phyloP scores from a whole-genome alignment of 1,140 invertebrate genomes.

The Plodia interpunctella region DNA sequence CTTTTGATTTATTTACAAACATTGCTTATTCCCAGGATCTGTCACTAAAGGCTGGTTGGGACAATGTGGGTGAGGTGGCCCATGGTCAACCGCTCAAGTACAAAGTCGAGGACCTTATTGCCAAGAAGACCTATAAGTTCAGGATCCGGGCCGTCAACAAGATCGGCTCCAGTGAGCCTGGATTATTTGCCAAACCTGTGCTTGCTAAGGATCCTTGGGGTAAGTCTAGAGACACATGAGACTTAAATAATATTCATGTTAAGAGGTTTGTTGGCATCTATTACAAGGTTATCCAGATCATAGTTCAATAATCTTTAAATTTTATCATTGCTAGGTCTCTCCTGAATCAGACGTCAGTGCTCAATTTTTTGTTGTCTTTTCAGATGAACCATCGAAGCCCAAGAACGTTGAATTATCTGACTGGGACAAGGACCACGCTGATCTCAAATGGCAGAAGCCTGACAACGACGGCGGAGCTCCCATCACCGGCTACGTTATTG shows the following conservation, averaged over 20 bases:
- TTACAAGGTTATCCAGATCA: no score
- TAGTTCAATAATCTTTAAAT: no score
- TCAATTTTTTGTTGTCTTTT: conserved; percentile 26
- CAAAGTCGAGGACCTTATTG: conserved; percentile 91
- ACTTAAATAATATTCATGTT: neutral
- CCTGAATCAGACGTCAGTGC: no score
- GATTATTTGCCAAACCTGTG: conserved; percentile 89
- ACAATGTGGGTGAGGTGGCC: conserved; percentile 86
- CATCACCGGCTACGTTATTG: conserved; percentile 95
- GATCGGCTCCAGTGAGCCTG: conserved; percentile 91
- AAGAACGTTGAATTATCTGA: conserved; percentile 93
- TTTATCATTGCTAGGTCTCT: no score
- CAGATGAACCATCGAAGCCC: conserved; percentile 95
- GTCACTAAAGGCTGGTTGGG: conserved; percentile 86
- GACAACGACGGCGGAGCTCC: conserved; percentile 95
- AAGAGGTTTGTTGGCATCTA: neutral
- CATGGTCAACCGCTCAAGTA: conserved; percentile 82
- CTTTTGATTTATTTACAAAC: no score
- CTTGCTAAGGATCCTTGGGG: conserved; percentile 99
- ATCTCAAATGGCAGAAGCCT: conserved; percentile 93
- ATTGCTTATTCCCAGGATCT: conserved; percentile 58
- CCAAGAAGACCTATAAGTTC: conserved; percentile 96
- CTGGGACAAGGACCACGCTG: conserved; percentile 97
- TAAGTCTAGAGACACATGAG: conserved; percentile 64
- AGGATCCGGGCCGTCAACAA: conserved; percentile 96